Conservation (phyloP, 2,797 vertebrate genomes). For the Helarctos malayanus region DNA sequence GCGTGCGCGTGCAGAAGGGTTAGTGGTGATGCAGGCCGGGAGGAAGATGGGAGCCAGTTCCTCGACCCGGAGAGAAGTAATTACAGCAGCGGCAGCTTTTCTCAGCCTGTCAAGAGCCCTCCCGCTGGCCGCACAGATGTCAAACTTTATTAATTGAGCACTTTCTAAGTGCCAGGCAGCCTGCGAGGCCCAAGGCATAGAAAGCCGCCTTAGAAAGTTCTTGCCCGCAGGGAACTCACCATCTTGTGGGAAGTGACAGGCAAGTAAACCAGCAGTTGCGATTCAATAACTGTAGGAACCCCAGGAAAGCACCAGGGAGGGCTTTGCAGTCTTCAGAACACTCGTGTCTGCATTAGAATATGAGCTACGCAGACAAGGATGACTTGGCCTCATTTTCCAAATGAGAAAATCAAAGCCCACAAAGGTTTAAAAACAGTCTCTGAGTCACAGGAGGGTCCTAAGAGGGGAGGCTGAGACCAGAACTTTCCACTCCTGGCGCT, state of each 20-base stretch:
- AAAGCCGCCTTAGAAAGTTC: not conserved
- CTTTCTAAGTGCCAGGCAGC: slow-evolving; percentile 6
- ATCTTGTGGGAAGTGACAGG: slow-evolving; percentile 52
- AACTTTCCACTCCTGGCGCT: not conserved
- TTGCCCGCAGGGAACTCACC: slow-evolving; percentile 67
- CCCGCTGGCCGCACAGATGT: not conserved
- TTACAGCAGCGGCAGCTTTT: slow-evolving; percentile 1
- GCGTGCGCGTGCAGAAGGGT: slow-evolving; percentile 11
- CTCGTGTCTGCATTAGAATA: not conserved
- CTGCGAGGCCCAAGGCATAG: not conserved
- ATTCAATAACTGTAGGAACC: not conserved
- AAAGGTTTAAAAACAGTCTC: not conserved
- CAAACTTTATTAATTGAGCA: slow-evolving; percentile 54
- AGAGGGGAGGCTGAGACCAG: not conserved
- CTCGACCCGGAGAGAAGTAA: slow-evolving; percentile 25
- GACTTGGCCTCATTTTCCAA: not conserved
- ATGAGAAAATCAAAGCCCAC: slow-evolving; percentile 22
- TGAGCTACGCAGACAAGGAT: not conserved
- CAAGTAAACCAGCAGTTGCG: not conserved
- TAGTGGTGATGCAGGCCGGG: slow-evolving; percentile 7
- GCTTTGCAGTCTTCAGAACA: not conserved
- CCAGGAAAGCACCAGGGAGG: not conserved
- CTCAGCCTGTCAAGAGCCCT: not conserved
- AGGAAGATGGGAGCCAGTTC: not conserved
- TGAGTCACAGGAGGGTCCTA: not conserved